phyloP scores from a whole-genome alignment of 2,113 vertebrate species.

The Amblyopsis rosae region DNA sequence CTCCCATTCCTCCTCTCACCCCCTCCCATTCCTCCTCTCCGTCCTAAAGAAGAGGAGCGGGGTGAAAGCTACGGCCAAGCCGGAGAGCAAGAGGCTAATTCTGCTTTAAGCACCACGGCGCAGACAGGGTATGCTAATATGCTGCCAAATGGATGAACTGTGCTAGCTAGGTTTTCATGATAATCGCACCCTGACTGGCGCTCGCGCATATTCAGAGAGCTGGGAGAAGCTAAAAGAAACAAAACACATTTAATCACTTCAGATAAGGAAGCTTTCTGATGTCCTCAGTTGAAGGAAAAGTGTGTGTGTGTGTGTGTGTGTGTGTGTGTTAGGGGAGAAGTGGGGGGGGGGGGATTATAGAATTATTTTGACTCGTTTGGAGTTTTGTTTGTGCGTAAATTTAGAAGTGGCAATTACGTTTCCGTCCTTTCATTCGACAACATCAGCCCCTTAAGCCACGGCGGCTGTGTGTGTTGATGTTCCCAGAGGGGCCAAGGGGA shows the following conservation, averaged over 20 bases:
- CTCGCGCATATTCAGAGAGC: too few relatives aligned
- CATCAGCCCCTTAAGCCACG: not conserved
- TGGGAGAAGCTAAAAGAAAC: too few relatives aligned
- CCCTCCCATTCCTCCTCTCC: not conserved
- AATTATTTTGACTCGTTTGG: conserved; percentile 19
- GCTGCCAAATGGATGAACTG: not conserved
- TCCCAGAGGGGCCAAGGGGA: too few relatives aligned
- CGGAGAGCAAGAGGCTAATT: not conserved
- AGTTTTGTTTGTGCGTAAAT: conserved; percentile 30
- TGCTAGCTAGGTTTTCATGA: not conserved
- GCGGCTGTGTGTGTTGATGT: not conserved
- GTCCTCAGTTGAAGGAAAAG: not conserved
- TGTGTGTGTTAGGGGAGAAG: not conserved
- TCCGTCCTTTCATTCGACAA: conserved; percentile 19
- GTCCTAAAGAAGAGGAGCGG: conserved; percentile 7
- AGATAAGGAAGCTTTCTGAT: too few relatives aligned
- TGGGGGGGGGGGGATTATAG: not conserved
- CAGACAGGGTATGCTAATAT: not conserved
- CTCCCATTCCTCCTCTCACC: not conserved
- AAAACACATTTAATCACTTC: too few relatives aligned
- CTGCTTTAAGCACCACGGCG: not conserved
- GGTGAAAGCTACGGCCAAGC: not conserved
- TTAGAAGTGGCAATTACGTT: conserved; percentile 37
- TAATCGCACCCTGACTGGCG: not conserved
- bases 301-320: not conserved